These are phyloP conservation scores for Anthoptus insignis DNA, from an alignment of 2,888 invertebrate genomes.

Conservation along the genomic window DNA sequence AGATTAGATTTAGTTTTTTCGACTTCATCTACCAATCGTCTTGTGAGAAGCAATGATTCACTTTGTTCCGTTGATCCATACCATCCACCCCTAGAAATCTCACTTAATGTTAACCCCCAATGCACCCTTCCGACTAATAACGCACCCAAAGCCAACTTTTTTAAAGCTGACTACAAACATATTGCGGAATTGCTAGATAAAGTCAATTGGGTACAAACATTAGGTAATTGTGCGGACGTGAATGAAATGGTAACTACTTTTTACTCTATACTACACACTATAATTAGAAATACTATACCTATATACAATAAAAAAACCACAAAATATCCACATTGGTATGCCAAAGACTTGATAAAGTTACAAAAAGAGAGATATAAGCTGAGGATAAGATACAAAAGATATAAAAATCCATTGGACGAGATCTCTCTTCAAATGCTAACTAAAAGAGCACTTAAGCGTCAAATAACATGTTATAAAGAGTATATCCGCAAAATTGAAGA, in stretches of 20 bases:
- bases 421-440: neutral
- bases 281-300: neutral
- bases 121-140: neutral
- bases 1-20: slow-evolving; percentile 14
- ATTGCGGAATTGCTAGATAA: neutral
- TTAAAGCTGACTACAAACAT: neutral
- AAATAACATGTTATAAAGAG: neutral
- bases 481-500: neutral
- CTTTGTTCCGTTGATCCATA: neutral
- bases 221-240: neutral
- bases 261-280: neutral
- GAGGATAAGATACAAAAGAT: neutral
- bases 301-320: neutral
- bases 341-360: neutral
- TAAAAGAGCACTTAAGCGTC: neutral
- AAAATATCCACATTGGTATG: neutral
- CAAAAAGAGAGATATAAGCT: too few relatives aligned
- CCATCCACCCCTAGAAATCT: neutral
- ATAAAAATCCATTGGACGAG: neutral
- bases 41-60: neutral
- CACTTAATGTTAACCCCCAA: too few relatives aligned
- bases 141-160: slow-evolving; percentile 4
- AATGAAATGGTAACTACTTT: neutral
- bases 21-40: neutral
- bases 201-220: neutral